Evolutionary conservation across 2,797 vertebrate species (phyloP).

Genomic region (Hydrolagus colliei): DNA sequence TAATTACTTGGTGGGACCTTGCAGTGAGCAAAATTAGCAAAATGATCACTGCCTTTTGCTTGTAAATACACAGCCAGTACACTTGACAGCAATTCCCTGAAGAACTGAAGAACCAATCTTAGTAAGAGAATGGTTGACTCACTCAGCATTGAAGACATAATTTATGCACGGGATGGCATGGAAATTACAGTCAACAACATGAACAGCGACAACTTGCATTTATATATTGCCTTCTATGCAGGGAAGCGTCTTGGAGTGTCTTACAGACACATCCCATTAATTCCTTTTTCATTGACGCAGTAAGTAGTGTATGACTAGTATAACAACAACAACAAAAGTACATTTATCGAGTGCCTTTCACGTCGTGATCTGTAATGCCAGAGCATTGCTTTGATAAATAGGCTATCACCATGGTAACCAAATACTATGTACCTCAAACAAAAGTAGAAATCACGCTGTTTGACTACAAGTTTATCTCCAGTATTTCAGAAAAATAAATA

Average conservation of each 20-base stretch:
- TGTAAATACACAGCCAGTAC: neutral
- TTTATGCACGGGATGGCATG: neutral
- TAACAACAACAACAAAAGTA: neutral
- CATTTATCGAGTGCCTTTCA: too few species aligned
- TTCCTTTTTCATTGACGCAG: neutral
- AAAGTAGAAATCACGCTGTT: constrained; percentile 22
- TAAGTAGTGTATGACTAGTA: constrained; percentile 7
- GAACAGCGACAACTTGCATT: too few species aligned
- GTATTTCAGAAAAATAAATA: constrained; percentile 24
- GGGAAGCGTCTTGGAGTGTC: too few species aligned
- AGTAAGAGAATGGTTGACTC: neutral
- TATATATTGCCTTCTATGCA: too few species aligned
- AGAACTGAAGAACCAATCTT: neutral
- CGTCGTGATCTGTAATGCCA: constrained; percentile 11
- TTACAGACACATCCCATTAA: neutral
- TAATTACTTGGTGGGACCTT: too few species aligned
- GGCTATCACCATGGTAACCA: constrained; percentile 16
- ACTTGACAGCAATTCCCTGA: neutral
- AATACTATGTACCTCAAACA: constrained; percentile 21
- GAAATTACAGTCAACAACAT: neutral
- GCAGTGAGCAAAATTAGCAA: neutral
- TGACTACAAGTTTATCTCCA: constrained; percentile 23
- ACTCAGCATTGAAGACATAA: constrained; percentile 4
- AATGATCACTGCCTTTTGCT: neutral
- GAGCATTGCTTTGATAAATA: constrained; percentile 22